Evolutionary conservation across 2,797 vertebrate species (phyloP), one percentile per base, ranked within the genome.

Genomic region (Zalophus californianus): DNA sequence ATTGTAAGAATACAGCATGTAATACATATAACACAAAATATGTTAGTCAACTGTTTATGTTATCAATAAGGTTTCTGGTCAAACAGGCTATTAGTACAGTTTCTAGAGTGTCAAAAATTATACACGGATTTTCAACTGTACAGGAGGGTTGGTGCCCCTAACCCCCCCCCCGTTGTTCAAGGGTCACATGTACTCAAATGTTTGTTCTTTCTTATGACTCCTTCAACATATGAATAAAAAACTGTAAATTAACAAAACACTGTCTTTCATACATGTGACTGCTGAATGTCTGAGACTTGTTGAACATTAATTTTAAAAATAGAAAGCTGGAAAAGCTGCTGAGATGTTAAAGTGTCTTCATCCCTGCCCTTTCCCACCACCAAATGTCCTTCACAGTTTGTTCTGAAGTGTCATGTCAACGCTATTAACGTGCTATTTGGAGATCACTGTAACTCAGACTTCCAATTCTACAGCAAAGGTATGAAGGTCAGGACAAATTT

Each of bases 271-370:
- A 79, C 13, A 56, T n/a, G 35, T 12, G 50, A 27, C 77, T 77
- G 92, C 66, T 97, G 88, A 78, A 54, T 50, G 58, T 21, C 93
- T 95, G 66, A 79, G 60, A 72, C 84, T 86, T 89, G 38, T 9
- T 90, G 92, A 62, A 77, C 60, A 75, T 80, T 29, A 72, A 86
- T 79, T 91, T 94, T 95, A 97, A 96, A 96, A 97, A 91, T 25
- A 96, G 89, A 92, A 98, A 87, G 72, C 44, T 77, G 35, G 64
- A 85, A 68, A 82, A 89, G 94, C 38, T 77, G 88, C 83, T 50
- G 56, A 64, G 70, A 79, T 95, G 79, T 94, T 77, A 48, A 92
- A 70, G 11, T 64, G 32, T 68, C 35, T 96, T 60, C 60, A 87
- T 62, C 50, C 25, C 83, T 92, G 95, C n/a, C 92, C 78, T 94